Conservation (phyloP, 2,113 vertebrate genomes). For the Cavia aperea region DNA sequence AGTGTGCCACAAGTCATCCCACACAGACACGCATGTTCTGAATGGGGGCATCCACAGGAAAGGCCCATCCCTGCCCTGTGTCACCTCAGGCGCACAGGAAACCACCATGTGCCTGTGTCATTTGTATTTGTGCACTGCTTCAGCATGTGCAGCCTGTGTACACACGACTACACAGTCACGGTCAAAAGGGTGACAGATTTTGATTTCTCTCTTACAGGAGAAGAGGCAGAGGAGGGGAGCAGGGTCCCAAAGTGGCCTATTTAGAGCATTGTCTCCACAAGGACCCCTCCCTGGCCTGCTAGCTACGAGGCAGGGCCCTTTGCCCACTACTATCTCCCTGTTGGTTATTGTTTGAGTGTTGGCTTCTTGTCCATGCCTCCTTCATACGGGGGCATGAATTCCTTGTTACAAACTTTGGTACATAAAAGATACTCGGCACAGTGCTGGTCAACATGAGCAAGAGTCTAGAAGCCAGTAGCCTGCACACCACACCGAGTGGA, state of each 20-base stretch:
- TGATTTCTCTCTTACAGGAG: too few species aligned
- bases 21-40: background rate
- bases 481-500: background rate
- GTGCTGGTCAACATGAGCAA: too few species aligned
- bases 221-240: background rate
- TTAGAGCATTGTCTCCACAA: too few species aligned
- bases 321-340: too few species aligned
- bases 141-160: background rate
- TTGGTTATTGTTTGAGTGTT: too few species aligned
- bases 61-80: too few species aligned
- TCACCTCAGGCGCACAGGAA: background rate
- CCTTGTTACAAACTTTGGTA: background rate
- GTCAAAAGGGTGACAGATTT: background rate
- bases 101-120: background rate
- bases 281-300: too few species aligned
- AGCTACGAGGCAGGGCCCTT: too few species aligned
- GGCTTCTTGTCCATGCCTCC: background rate
- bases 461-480: background rate
- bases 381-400: background rate
- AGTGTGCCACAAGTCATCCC: rapidly evolving
- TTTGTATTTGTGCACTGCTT: background rate
- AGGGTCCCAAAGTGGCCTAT: background rate
- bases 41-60: background rate
- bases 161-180: too few species aligned
- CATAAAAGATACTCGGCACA: rapidly evolving